phyloP scores from a whole-genome alignment of 2,888 invertebrate species.

The Orthosia cruda region DNA sequence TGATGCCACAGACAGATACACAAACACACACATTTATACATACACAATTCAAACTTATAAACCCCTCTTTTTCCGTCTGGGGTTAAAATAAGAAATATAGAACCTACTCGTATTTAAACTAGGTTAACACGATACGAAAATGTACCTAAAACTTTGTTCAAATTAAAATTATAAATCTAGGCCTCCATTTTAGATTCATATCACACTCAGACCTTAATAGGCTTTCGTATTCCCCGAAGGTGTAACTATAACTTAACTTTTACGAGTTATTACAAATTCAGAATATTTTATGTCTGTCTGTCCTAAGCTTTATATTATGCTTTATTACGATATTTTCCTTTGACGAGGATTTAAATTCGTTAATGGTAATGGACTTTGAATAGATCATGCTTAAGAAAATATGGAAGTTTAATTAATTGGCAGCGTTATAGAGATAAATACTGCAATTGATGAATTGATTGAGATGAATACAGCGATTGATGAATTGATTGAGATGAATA shows the following conservation, averaged over 20 bases:
- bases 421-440: not conserved
- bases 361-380: not conserved
- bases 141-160: not conserved
- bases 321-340: constrained; percentile 31
- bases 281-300: constrained; percentile 24
- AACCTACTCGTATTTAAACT: not conserved
- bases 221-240: constrained; percentile 32
- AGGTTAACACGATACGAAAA: not conserved
- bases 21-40: too few relatives aligned
- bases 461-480: too few relatives aligned
- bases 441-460: too few relatives aligned
- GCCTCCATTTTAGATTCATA: constrained; percentile 31
- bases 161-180: constrained; percentile 1
- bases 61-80: too few relatives aligned
- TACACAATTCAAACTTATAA: too few relatives aligned
- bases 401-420: not conserved
- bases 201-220: constrained; percentile 30
- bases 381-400: not conserved
- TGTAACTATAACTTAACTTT: constrained; percentile 32
- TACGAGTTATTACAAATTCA: constrained; percentile 36
- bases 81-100: not conserved
- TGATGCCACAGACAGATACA: too few relatives aligned
- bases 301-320: not conserved
- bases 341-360: constrained; percentile 15
- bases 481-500: too few relatives aligned